Base-by-base conservation (phyloP, 2,888 invertebrate genomes). In the Omphaloscelis lunosa region DNA sequence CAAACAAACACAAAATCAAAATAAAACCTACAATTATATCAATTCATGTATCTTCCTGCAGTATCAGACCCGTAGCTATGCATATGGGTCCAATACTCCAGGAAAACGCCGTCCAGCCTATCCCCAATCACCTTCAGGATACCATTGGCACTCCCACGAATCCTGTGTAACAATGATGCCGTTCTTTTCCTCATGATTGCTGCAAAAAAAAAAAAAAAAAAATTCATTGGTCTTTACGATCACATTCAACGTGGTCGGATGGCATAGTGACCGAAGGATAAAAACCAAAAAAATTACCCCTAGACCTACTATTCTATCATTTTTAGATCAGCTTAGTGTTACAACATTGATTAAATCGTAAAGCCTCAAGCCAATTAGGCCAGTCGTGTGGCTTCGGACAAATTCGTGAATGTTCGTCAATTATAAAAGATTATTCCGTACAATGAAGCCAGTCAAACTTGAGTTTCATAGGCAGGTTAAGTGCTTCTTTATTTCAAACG, bases 351-450 rank as follows among this genome's bases (percentile, higher is more conserved):
- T 84, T 56, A 84, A 84, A 82, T 59, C 27, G 85, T 85, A 73
- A 76, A 76, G 67, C 72, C 61, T 45, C 67, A 84, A 87, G 81
- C 85, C 84, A 77, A 83, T 86, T 88, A 87, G 48, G 34, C 27
- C 58, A 70, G n/a, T 85, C 67, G 61, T 77, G n/a, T 41, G 87
- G 86, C 84, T 87, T 87, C 87, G 61, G 68, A 41, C n/a, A 85
- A 88, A 80, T 88, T 87, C 73, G 83, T 83, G 65, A 73, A 84
- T 74, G 48, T 71, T 69, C 74, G 78, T 75, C 79, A 86, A 85
- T 81, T 78, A 79, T 77, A 81, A 77, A 74, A 86, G 88, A 88
- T 87, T 87, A 88, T 84, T 78, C 71, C 56, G 68, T 79, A 20
- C 75, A 68, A 78, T 80, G 88, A 87, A 87, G 86, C 87, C 88